Evolutionary conservation across 2,888 invertebrate species (phyloP).

Genomic region (Neoscelio sp.): DNA sequence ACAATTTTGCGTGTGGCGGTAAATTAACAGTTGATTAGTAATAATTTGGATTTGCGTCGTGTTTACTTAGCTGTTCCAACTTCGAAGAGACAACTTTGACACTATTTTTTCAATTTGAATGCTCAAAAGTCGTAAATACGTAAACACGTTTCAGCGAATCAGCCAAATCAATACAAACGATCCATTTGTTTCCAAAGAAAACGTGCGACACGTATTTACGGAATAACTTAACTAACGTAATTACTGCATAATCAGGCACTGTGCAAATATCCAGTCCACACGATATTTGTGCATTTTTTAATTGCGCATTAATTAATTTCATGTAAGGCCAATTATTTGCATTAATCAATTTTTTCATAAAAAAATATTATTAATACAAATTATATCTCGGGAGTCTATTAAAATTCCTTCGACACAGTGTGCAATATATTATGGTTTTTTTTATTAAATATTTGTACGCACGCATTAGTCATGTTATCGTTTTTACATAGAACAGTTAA

Average conservation of each 20-base stretch:
- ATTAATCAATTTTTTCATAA: conserved; percentile 1
- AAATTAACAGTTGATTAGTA: no score
- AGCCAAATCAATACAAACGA: neutral
- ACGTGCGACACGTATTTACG: neutral
- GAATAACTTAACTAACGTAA: conserved; percentile 19
- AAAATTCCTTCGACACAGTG: conserved; percentile 5
- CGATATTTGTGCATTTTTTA: conserved; percentile 27
- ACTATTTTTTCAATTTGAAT: conserved; percentile 6
- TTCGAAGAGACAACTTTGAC: no score
- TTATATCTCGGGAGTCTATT: no score
- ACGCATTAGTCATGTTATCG: conserved; percentile 27
- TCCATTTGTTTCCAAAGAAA: neutral
- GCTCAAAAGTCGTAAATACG: conserved; percentile 15
- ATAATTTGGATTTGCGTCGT: no score
- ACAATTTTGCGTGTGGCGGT: no score
- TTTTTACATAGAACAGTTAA: conserved; percentile 12
- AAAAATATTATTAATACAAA: no score
- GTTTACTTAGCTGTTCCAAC: no score
- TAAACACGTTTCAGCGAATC: conserved; percentile 16
- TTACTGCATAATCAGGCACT: conserved; percentile 19
- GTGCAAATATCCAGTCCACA: conserved; percentile 16
- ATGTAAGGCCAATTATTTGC: conserved; percentile 35
- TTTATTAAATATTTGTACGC: neutral
- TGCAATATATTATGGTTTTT: conserved; percentile 43
- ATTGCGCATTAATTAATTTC: conserved; percentile 40